Evolutionary conservation across 2,888 invertebrate species (phyloP).

Genomic region (Rhagophthalmus giganteus): DNA sequence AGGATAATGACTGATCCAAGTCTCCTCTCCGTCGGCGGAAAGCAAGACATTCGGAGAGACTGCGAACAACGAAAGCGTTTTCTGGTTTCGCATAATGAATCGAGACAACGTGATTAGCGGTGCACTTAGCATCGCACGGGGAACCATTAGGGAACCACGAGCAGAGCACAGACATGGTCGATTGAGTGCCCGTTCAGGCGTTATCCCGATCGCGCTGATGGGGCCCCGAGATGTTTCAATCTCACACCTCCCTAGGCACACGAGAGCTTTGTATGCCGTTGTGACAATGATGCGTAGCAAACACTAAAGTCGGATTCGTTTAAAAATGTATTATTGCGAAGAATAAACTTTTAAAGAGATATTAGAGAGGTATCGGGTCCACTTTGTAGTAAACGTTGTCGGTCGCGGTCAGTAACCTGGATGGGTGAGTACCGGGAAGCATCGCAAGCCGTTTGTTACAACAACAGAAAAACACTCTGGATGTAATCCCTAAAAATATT

Average conservation of each 20-base stretch:
- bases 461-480: too few species aligned
- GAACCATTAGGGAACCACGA: constrained; percentile 40
- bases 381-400: too few species aligned
- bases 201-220: constrained; percentile 22
- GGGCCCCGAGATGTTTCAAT: constrained; percentile 34
- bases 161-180: constrained; percentile 30
- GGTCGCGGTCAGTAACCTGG: too few species aligned
- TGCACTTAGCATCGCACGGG: constrained; percentile 42
- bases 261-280: constrained; percentile 24
- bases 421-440: too few species aligned
- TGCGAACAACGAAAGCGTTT: constrained; percentile 49
- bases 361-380: too few species aligned
- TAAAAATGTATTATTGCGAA: too few species aligned
- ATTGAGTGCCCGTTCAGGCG: constrained; percentile 33
- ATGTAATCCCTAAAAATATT: too few species aligned
- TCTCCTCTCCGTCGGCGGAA: constrained; percentile 31
- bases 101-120: constrained; percentile 39
- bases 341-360: too few species aligned
- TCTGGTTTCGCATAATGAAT: constrained; percentile 49
- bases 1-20: constrained; percentile 41
- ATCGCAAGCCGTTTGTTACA: too few species aligned
- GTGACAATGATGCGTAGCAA: constrained; percentile 21
- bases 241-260: constrained; percentile 32
- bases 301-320: too few species aligned
- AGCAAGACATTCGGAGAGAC: constrained; percentile 34